Conservation (phyloP, 2,888 invertebrate genomes). For the Xylocampa areola region DNA sequence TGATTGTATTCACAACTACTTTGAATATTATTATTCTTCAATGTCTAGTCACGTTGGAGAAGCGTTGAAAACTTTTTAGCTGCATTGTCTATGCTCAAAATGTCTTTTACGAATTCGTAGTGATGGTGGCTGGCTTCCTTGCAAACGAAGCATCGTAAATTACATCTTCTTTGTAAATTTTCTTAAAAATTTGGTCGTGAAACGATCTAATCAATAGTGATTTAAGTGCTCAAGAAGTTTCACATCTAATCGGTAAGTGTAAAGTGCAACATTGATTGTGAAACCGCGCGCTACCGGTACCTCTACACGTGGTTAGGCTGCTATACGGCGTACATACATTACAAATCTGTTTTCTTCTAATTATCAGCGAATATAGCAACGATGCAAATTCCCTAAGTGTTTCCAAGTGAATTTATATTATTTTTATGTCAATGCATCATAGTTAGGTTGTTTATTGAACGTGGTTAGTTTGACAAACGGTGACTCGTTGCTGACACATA, state of each 20-base stretch:
- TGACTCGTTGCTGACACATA: slow-evolving; percentile 78
- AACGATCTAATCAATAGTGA: slow-evolving; percentile 82
- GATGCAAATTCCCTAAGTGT: slow-evolving; percentile 59
- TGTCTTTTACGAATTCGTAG: slow-evolving; percentile 90
- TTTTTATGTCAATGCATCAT: slow-evolving; percentile 67
- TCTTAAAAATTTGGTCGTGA: slow-evolving; percentile 76
- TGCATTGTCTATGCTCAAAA: slow-evolving; percentile 84
- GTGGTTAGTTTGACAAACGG: slow-evolving; percentile 85
- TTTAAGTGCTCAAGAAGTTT: slow-evolving; percentile 87
- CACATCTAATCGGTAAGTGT: slow-evolving; percentile 86
- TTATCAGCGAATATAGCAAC: slow-evolving; percentile 63
- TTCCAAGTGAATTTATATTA: slow-evolving; percentile 63
- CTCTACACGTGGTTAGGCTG: slow-evolving; percentile 86
- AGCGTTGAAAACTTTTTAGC: slow-evolving; percentile 75
- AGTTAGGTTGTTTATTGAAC: slow-evolving; percentile 86
- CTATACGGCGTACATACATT: slow-evolving; percentile 77
- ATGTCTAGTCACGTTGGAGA: slow-evolving; percentile 65
- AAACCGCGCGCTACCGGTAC: slow-evolving; percentile 86
- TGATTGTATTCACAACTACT: neutral
- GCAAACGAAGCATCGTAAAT: slow-evolving; percentile 87
- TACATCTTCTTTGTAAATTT: slow-evolving; percentile 81
- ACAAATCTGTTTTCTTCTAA: slow-evolving; percentile 73
- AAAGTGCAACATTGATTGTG: slow-evolving; percentile 77
- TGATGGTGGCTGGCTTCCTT: slow-evolving; percentile 90
- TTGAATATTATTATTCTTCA: slow-evolving; percentile 11